Evolutionary conservation across 2,888 invertebrate species (phyloP), one percentile per base, ranked within the genome.

Genomic region (Elegia similella): DNA sequence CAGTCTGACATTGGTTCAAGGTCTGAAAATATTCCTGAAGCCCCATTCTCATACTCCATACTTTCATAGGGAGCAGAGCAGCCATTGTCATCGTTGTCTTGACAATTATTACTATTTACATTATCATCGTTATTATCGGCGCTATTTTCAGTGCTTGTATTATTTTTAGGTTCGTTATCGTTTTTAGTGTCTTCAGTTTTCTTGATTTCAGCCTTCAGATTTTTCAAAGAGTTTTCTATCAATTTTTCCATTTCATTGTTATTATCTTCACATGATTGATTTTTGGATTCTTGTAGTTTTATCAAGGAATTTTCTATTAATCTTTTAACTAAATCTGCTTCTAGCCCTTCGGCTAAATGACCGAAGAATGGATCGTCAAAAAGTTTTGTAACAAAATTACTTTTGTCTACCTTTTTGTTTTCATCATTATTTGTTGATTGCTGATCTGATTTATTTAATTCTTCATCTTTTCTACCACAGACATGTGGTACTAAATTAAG

Each of bases 401-500:
- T 86, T 61, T 84, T 82, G 64, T 85, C 86, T 38, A 78, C 68
- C 59, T 71, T 70, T 60, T 75, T 74, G 6, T 73, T 63, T 57
- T 68, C 59, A 60, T 63, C 63, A 47, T 71, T 62, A 42, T 53
- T 58, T 34, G 55, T 43, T 15, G 56, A 60, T 15, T 57, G 59
- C 54, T 48, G 58, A 29, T 60, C 65, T 58, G 68, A 64, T 42
- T 63, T 65, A 34, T 60, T 62, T 32, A 56, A 60, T 59, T 67
- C 75, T 34, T 73, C 63, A 82, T 88, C 83, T 72, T 75, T 86
- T 80, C 94, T 94, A 30, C 95, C 95, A 82, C 96, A 96, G 55
- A 96, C 94, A 76, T 95, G 95, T 47, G 96, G 95, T 71, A 96
- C 94, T 63, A 95, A 87, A 81, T 96, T 95, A 67, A 94, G 91